Evolutionary conservation across 2,888 invertebrate species (phyloP), one percentile per base, ranked within the genome.

Genomic region (Drosophila quinaria): DNA sequence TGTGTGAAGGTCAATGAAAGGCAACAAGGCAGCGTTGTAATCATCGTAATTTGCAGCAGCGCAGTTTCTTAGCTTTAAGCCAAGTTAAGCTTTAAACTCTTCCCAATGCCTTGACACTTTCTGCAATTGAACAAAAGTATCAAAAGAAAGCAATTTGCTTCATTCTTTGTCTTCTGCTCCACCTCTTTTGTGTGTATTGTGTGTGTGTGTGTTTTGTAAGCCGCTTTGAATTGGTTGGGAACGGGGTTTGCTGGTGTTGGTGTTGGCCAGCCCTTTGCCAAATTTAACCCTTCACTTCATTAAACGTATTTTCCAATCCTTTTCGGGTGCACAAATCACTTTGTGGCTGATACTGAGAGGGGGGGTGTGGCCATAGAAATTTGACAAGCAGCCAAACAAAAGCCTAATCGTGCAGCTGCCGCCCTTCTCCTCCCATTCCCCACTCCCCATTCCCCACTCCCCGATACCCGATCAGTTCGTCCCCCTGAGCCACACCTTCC

Each of bases 271-370:
- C 52, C 71, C 66, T 71, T 74, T 74, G 74, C 60, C 65, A 83
- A 87, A 85, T 80, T 80, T 78, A 83, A 87, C 86, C 86, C 81
- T 81, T 75, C 85, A 88, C 86, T 87, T 87, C 88, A 87, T 86
- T 87, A 88, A 88, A 86, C 81, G 86, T 78, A 83, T 83, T 87
- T 83, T 66, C 69, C 71, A 79, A 81, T 81, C 70, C 83, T 81
- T 78, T 77, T 68, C 62, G 74, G 74, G 66, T 62, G 77, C 74
- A 77, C 86, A 86, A 86, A 85, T 86, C 88, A 87, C 81, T 79
- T 79, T 76, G 74, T 70, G 79, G 62, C 79, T 82, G 82, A 78
- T 75, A 75, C 76, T 51, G 13, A 75, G 29, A 9, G 8, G 33
- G 50, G 50, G 70, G 85, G 87, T 78, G 87, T 79, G 87, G 81